A percentile compares a stretch with the other conserved stretches of the same genome.
phyloP scores from a whole-genome alignment of 2,797 vertebrate species.

The Syngnathus rostellatus region DNA sequence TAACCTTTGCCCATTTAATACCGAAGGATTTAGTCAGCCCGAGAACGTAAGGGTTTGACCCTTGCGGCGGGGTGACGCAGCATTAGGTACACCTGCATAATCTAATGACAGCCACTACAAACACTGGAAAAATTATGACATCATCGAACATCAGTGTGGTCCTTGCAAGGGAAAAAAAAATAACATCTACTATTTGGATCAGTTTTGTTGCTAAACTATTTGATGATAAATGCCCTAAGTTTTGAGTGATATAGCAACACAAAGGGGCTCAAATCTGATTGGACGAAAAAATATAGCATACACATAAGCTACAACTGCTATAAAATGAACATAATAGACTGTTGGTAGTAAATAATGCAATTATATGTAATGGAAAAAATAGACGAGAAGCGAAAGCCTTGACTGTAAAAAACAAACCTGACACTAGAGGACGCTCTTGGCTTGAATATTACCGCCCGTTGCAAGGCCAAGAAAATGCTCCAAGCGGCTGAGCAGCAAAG shows the following conservation, averaged over 20 bases:
- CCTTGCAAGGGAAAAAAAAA: too few relatives aligned
- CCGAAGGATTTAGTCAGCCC: slow-evolving; percentile 19
- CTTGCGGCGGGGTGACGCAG: neutral
- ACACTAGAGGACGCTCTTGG: slow-evolving; percentile 43
- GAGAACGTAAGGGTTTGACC: slow-evolving; percentile 11
- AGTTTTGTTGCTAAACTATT: too few relatives aligned
- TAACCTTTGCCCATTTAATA: slow-evolving; percentile 47
- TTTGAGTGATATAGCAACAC: neutral
- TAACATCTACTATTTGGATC: too few relatives aligned
- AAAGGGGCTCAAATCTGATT: neutral
- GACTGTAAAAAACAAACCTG: neutral
- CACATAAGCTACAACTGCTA: neutral
- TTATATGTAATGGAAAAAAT: too few relatives aligned
- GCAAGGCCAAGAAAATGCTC: neutral
- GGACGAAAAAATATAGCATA: neutral
- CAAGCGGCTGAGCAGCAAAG: neutral
- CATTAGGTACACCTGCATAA: neutral
- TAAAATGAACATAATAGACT: too few relatives aligned
- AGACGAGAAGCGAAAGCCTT: too few relatives aligned
- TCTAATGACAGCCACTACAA: neutral
- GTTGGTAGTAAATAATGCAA: too few relatives aligned
- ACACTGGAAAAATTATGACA: too few relatives aligned
- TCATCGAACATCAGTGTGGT: too few relatives aligned
- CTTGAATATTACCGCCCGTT: neutral
- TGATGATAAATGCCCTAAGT: neutral